Evolutionary conservation across 2,113 vertebrate genomes (phyloP).

Genomic region (Prionailurus bengalensis): DNA sequence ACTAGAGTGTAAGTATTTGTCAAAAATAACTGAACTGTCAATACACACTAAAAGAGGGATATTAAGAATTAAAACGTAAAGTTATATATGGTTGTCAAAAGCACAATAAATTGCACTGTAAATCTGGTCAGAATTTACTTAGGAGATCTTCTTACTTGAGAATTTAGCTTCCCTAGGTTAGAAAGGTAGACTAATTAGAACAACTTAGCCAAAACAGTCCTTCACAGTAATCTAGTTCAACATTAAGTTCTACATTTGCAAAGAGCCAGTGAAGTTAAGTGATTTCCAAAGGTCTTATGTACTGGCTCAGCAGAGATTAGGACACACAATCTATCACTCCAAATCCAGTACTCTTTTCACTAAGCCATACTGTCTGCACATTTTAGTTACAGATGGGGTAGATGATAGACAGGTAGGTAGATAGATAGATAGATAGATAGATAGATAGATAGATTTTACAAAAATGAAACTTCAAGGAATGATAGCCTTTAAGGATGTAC

Average conservation of each 20-base stretch:
- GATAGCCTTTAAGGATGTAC: background rate
- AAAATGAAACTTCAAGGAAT: background rate
- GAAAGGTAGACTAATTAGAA: constrained; percentile 3
- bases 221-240: background rate
- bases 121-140: background rate
- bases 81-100: background rate
- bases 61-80: constrained; percentile 21
- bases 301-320: background rate
- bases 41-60: background rate
- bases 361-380: background rate
- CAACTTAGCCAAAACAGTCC: background rate
- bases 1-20: constrained; percentile 53
- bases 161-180: background rate
- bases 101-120: background rate
- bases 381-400: background rate
- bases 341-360: background rate
- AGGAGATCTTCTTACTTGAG: background rate
- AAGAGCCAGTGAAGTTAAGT: background rate
- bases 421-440: background rate
- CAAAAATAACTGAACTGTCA: constrained; percentile 46
- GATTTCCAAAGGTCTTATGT: background rate
- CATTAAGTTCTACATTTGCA: background rate
- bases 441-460: background rate
- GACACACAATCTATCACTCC: fast-evolving
- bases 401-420: background rate